Base-by-base conservation (phyloP, 2,888 invertebrate species). In the Molanna angustata region DNA sequence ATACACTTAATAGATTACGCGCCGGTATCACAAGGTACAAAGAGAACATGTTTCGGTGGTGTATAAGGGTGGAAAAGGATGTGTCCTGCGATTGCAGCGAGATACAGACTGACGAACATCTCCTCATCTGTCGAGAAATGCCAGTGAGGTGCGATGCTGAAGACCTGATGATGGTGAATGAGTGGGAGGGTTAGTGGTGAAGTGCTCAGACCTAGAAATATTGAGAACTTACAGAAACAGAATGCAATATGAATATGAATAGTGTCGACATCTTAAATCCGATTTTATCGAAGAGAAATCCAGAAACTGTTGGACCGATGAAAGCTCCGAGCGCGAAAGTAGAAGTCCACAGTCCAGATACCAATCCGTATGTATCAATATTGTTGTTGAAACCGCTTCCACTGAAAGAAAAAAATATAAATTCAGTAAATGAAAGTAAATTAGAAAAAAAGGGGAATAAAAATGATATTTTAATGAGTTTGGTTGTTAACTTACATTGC, bases 281-380 rank as follows among this genome's bases (percentile, higher is more conserved):
- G 46, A 87, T 81, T 44, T 71, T 77, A 63, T 90, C 90, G 62
- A 83, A 84, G 0, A 91, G 75, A 35, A 88, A 78, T 0, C 90
- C 90, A 60, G 82, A 82, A 1, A 88, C 73, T 0, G 88, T 87
- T 1, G 90, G 90, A 0, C 91, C 91, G 44, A 90, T 82, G 68
- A 90, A 90, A 1, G 90, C 90, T 1, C 94, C 94, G 7, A 94
- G 74, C 0, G 94, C 92, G 64, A 94, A 93, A 0, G 89, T 85
- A 1, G 92, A 91, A 1, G 94, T 93, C 87, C 93, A 94, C 63
- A 94, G 77, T 0, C 93, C 94, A 1, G 94, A 92, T 6, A 94
- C 87, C 31, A 94, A 73, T 0, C 94, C 94, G 65, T 91, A 94
- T 0, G 94, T 94, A 65, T 91, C 89, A 60, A 94, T 78, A 56